A percentile compares a stretch with the other conserved stretches of the same genome.
phyloP scores from a whole-genome alignment of 2,113 vertebrate species.

The Ursus arctos region DNA sequence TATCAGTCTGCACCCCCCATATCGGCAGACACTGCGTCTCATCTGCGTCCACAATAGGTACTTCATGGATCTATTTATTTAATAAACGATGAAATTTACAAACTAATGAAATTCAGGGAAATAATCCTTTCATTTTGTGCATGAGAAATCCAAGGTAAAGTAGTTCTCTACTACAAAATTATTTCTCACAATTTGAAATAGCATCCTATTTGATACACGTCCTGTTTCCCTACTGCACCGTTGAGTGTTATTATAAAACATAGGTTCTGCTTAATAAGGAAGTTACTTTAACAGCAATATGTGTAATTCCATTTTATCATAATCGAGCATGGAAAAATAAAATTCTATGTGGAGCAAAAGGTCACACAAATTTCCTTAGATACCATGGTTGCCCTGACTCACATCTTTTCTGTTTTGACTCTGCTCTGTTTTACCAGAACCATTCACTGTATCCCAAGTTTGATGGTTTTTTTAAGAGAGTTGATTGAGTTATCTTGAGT shows the following conservation, averaged over 20 bases:
- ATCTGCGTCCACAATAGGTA: background rate
- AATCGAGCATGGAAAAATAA: slow-evolving; percentile 7
- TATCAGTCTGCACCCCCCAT: background rate
- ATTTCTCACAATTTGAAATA: slow-evolving; percentile 21
- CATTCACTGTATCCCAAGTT: background rate
- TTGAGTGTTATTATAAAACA: background rate
- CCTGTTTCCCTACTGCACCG: background rate
- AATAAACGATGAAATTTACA: slow-evolving; percentile 23
- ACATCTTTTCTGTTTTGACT: background rate
- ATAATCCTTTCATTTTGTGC: slow-evolving; percentile 15
- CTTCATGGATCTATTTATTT: background rate
- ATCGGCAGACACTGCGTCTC: background rate
- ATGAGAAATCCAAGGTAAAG: slow-evolving; percentile 47
- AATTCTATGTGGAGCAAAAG: background rate
- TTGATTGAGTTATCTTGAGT: background rate
- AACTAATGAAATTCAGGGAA: slow-evolving; percentile 21
- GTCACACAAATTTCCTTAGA: background rate
- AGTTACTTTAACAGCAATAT: background rate
- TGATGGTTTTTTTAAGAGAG: background rate
- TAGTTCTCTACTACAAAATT: background rate
- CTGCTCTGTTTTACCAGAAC: background rate
- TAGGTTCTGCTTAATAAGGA: background rate
- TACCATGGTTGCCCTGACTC: no score
- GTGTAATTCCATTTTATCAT: background rate
- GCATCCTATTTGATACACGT: background rate